Evolutionary conservation across 2,888 invertebrate species (phyloP).

Genomic region (Ypsolopha scabrella): DNA sequence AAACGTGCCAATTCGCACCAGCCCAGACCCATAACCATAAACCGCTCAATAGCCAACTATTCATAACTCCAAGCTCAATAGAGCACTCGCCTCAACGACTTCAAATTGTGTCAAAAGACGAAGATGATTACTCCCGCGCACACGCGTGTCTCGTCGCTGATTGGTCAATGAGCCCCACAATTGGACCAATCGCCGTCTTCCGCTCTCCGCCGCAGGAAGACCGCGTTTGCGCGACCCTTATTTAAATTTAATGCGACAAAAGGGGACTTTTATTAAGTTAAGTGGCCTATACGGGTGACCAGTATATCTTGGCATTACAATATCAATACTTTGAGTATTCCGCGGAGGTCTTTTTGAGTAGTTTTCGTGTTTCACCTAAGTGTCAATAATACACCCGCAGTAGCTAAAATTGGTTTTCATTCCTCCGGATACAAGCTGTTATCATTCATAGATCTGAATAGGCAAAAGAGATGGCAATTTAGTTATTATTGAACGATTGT

Average conservation of each 20-base stretch:
- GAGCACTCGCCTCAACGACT: conserved; percentile 12
- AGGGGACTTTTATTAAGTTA: conserved; percentile 67
- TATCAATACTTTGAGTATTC: too few species aligned
- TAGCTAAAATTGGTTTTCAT: neutral
- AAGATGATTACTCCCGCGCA: conserved; percentile 1
- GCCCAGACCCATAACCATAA: too few species aligned
- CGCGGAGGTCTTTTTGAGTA: neutral
- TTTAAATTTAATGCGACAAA: conserved; percentile 58
- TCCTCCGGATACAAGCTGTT: conserved; percentile 47
- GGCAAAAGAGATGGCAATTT: conserved; percentile 31
- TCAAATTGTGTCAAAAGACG: conserved; percentile 4
- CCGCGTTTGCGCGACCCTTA: conserved; percentile 52
- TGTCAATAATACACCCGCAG: neutral
- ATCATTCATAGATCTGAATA: conserved; percentile 35
- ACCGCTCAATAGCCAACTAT: too few species aligned
- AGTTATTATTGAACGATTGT: conserved; percentile 15
- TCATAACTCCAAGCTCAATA: too few species aligned
- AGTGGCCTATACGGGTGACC: conserved; percentile 54
- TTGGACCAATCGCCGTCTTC: conserved; percentile 67
- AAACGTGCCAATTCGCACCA: too few species aligned
- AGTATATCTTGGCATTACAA: neutral
- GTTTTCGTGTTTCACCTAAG: conserved; percentile 8
- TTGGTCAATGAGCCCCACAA: conserved; percentile 60
- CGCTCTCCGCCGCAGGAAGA: conserved; percentile 54
- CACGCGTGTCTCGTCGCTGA: conserved; percentile 31